Conservation (phyloP, 2,113 vertebrate species). For the Tetraodon nigroviridis region DNA sequence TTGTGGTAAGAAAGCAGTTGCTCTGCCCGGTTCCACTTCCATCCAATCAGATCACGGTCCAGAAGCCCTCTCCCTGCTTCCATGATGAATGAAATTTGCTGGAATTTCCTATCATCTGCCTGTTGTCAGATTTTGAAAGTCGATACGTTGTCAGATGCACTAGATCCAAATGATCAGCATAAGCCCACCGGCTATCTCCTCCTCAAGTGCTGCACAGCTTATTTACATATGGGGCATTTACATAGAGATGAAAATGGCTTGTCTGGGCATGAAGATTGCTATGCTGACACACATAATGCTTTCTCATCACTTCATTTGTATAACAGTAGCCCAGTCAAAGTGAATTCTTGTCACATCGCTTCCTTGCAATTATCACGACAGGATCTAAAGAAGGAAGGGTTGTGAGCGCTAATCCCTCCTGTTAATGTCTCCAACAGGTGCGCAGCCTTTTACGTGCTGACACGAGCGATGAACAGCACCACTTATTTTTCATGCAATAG, state of each 20-base stretch:
- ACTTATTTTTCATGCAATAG: too few species aligned
- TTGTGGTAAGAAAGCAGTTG: conserved; percentile 61
- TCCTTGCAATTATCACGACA: conserved; percentile 28
- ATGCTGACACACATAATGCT: conserved; percentile 58
- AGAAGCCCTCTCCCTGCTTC: conserved; percentile 36
- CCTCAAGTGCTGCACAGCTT: conserved; percentile 34
- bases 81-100: conserved; percentile 41
- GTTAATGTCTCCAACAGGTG: too few species aligned
- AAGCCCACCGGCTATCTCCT: conserved; percentile 41
- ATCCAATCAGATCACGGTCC: conserved; percentile 46
- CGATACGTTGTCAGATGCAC: conserved; percentile 47
- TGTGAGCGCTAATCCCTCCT: too few species aligned
- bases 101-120: conserved; percentile 39
- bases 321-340: conserved; percentile 32
- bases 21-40: conserved; percentile 45
- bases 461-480: too few species aligned
- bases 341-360: conserved; percentile 35
- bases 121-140: conserved; percentile 33
- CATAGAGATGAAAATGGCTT: conserved; percentile 67
- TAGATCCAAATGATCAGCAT: conserved; percentile 51
- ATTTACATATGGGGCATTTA: conserved; percentile 70
- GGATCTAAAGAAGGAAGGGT: conserved; percentile 5
- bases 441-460: too few species aligned
- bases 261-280: conserved; percentile 51
- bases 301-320: conserved; percentile 62